Conservation (phyloP, 2,888 invertebrate species). For the Sphaerophoria rueppellii region DNA sequence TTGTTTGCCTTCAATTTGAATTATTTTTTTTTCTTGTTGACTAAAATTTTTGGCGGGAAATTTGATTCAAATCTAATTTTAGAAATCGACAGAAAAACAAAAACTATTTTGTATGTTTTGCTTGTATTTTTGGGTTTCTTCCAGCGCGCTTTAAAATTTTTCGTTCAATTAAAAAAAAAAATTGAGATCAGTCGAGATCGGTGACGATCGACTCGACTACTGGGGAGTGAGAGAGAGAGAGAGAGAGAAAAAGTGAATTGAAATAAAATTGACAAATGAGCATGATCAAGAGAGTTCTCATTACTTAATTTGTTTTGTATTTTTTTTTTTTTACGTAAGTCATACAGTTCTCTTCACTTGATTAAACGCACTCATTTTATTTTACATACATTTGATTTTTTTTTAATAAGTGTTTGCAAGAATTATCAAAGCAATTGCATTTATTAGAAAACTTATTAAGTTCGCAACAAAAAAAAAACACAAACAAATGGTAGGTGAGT, state of each 20-base stretch:
- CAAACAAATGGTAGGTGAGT: too few relatives aligned
- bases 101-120: slow-evolving; percentile 20
- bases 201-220: not conserved
- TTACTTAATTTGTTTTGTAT: not conserved
- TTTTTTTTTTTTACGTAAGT: slow-evolving; percentile 28
- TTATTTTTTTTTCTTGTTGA: slow-evolving; percentile 22
- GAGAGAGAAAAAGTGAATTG: slow-evolving; percentile 13
- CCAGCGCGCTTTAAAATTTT: slow-evolving; percentile 29
- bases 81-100: not conserved
- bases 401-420: too few relatives aligned
- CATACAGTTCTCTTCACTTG: too few relatives aligned
- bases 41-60: slow-evolving; percentile 52
- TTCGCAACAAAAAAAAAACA: too few relatives aligned
- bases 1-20: not conserved
- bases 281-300: slow-evolving; percentile 12
- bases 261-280: slow-evolving; percentile 22
- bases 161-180: slow-evolving; percentile 10
- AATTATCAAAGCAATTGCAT: too few relatives aligned
- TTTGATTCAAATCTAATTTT: slow-evolving; percentile 54
- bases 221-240: not conserved
- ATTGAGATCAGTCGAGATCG: slow-evolving; percentile 19
- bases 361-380: too few relatives aligned
- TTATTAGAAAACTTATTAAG: too few relatives aligned
- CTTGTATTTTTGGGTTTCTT: slow-evolving; percentile 2
- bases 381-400: too few relatives aligned